Conservation (phyloP, 2,113 vertebrate genomes). For the Antennarius striatus region DNA sequence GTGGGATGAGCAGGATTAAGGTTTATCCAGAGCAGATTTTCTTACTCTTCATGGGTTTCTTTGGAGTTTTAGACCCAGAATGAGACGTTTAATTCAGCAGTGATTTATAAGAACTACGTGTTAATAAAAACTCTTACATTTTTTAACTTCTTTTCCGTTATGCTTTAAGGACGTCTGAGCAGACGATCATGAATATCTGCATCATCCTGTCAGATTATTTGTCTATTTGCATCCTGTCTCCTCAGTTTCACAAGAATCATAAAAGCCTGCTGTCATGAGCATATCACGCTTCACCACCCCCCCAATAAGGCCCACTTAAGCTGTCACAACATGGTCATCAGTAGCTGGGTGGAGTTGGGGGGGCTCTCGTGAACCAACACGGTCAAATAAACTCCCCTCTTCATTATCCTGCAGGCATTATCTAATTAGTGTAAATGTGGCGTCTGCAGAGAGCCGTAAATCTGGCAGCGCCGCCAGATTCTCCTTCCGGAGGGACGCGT, state of each 20-base stretch:
- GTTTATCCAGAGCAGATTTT: slow-evolving; percentile 21
- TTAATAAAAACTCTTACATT: too few relatives aligned
- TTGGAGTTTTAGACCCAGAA: neutral
- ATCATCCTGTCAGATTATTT: neutral
- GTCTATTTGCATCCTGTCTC: neutral
- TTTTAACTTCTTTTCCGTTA: too few relatives aligned
- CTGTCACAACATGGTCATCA: slow-evolving; percentile 49
- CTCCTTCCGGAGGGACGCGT: slow-evolving; percentile 15
- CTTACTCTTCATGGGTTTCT: slow-evolving; percentile 27
- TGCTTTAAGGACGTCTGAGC: too few relatives aligned
- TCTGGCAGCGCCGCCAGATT: slow-evolving; percentile 15
- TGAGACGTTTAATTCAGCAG: too few relatives aligned
- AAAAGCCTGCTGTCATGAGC: slow-evolving; percentile 20
- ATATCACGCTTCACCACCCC: slow-evolving; percentile 9
- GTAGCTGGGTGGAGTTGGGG: slow-evolving; percentile 22
- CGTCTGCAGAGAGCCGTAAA: slow-evolving; percentile 22
- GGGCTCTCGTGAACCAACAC: slow-evolving; percentile 17
- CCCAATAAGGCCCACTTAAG: slow-evolving; percentile 47
- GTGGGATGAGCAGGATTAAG: slow-evolving; percentile 47
- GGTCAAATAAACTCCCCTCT: slow-evolving; percentile 38
- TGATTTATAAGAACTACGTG: too few relatives aligned
- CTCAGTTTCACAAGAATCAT: slow-evolving; percentile 27
- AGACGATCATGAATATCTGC: too few relatives aligned
- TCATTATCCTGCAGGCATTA: slow-evolving; percentile 28
- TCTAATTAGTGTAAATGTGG: slow-evolving; percentile 53